Evolutionary conservation across 2,797 vertebrate species (phyloP).

Genomic region (Hydrophis major): DNA sequence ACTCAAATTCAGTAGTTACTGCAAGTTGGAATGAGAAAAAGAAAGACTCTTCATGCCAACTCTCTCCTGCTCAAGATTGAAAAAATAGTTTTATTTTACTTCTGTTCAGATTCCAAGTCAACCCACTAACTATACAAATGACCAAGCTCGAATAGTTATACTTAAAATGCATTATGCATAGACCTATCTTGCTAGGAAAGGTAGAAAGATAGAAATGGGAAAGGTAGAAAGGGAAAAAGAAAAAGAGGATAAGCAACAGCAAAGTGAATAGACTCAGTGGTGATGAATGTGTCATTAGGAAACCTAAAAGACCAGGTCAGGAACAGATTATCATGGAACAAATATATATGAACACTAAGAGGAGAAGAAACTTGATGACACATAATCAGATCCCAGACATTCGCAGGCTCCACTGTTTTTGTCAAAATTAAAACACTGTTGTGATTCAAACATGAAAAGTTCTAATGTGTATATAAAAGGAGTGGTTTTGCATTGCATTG

Average conservation of each 20-base stretch:
- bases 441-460: background rate
- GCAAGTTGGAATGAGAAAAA: background rate
- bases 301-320: background rate
- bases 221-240: background rate
- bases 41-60: background rate
- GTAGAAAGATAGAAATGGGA: background rate
- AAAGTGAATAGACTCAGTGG: background rate
- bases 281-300: background rate
- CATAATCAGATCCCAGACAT: background rate
- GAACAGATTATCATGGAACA: background rate
- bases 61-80: background rate
- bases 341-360: background rate
- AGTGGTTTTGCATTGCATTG: background rate
- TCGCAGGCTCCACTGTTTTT: background rate
- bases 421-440: background rate
- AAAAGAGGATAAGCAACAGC: background rate
- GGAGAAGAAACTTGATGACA: background rate
- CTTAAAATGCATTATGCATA: background rate
- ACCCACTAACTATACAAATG: background rate
- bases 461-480: background rate
- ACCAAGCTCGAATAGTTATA: background rate
- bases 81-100: background rate
- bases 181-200: background rate
- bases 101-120: background rate
- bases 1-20: background rate